Percentiles rank a stretch among this genome's conserved stretches.
phyloP scores from a whole-genome alignment of 2,797 vertebrate species.

The Corythornis leucogaster region DNA sequence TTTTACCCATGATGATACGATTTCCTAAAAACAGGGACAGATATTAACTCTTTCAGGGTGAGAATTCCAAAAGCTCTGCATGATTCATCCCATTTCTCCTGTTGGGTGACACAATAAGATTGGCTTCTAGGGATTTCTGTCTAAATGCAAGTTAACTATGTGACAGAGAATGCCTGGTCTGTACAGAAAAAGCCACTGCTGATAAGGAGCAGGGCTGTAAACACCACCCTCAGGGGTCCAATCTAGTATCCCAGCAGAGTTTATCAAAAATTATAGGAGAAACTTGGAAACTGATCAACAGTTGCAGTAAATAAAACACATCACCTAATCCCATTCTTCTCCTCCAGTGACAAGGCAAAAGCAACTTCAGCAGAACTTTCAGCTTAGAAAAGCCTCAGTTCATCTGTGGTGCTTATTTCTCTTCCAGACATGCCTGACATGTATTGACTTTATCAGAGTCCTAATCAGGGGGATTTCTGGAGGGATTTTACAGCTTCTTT shows the following conservation, averaged over 20 bases:
- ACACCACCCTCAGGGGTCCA: neutral
- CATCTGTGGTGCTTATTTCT: neutral
- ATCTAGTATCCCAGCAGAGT: neutral
- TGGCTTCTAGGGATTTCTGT: neutral
- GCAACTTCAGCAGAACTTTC: neutral
- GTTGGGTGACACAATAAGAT: neutral
- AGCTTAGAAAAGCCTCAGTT: neutral
- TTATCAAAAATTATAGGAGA: neutral
- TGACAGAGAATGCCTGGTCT: neutral
- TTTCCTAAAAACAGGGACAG: constrained; percentile 84
- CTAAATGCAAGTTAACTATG: neutral
- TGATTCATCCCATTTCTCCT: neutral
- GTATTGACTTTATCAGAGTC: neutral
- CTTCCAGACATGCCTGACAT: neutral
- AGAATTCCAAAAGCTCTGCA: neutral
- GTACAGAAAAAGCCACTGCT: neutral
- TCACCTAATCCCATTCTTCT: neutral
- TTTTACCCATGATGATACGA: constrained; percentile 99
- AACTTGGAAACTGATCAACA: neutral
- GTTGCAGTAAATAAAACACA: neutral
- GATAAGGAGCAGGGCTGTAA: neutral
- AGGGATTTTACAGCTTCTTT: neutral
- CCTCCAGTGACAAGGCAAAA: neutral
- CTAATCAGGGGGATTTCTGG: neutral
- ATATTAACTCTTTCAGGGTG: neutral